Evolutionary conservation across 2,113 vertebrate species (phyloP).

Genomic region (Serilophus lunatus): DNA sequence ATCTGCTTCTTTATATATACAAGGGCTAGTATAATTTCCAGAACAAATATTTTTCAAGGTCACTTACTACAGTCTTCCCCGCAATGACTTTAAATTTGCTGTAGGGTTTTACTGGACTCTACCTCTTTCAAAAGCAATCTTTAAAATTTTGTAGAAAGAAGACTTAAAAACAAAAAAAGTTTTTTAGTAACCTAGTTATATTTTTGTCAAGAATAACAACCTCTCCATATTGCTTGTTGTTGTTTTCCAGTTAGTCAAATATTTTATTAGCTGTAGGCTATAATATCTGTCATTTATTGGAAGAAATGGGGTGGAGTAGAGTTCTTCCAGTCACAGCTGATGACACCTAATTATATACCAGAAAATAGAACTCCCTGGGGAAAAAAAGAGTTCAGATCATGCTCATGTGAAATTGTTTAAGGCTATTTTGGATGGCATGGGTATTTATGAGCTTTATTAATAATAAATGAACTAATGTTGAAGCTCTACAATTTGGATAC

Average conservation of each 20-base stretch:
- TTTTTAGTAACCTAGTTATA: neutral
- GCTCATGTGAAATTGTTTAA: slow-evolving; percentile 62
- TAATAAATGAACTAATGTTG: slow-evolving; percentile 67
- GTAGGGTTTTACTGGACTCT: neutral
- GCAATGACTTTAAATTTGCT: neutral
- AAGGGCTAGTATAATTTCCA: neutral
- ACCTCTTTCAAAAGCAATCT: neutral
- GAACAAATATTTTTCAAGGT: neutral
- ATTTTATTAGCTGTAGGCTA: slow-evolving; percentile 60
- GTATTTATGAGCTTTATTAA: slow-evolving; percentile 74
- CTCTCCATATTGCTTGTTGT: neutral
- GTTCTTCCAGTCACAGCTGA: slow-evolving; percentile 54
- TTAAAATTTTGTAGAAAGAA: neutral
- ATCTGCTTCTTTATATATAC: neutral
- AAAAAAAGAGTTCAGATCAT: slow-evolving; percentile 50
- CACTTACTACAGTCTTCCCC: neutral
- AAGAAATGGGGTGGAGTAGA: slow-evolving; percentile 52
- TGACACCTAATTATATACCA: slow-evolving; percentile 71
- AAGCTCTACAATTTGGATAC: slow-evolving; percentile 58
- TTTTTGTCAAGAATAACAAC: slow-evolving; percentile 32
- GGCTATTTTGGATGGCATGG: slow-evolving; percentile 64
- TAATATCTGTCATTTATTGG: slow-evolving; percentile 64
- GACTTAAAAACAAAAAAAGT: neutral
- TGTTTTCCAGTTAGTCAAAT: slow-evolving; percentile 61
- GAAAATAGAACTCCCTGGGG: slow-evolving; percentile 34